phyloP scores from a whole-genome alignment of 2,113 vertebrate species.

The Lucifuga dentata region DNA sequence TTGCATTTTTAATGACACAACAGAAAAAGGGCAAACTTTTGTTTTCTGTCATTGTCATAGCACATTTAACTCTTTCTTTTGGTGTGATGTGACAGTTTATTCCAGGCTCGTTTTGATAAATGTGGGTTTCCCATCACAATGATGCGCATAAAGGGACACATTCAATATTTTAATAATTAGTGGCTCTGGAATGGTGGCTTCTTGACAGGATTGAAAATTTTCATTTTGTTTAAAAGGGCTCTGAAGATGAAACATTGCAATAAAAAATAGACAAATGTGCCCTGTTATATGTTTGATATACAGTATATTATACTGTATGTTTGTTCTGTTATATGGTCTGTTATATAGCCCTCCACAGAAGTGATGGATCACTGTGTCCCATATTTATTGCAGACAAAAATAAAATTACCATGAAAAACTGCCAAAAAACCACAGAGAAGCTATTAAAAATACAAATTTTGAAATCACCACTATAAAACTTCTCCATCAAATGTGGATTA shows the following conservation, averaged over 20 bases:
- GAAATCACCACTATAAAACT: not conserved
- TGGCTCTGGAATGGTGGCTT: no score
- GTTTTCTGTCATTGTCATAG: not conserved
- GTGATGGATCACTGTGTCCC: not conserved
- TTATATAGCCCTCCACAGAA: not conserved
- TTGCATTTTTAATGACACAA: slow-evolving; percentile 34
- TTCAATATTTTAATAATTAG: no score
- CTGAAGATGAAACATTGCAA: no score
- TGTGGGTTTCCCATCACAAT: no score
- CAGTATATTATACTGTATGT: no score
- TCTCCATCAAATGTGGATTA: not conserved
- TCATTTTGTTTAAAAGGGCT: no score
- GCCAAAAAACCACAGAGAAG: not conserved
- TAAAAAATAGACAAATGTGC: no score
- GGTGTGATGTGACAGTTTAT: slow-evolving; percentile 15
- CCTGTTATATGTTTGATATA: no score
- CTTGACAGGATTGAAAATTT: no score
- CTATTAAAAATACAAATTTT: not conserved
- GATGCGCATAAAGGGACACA: no score
- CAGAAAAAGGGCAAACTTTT: not conserved
- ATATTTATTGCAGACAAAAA: not conserved
- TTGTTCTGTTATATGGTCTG: no score
- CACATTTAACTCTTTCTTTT: not conserved
- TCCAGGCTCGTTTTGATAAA: no score
- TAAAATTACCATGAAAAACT: not conserved